Conservation (phyloP, 1,140 invertebrate species). For the Ectropis grisescens region DNA sequence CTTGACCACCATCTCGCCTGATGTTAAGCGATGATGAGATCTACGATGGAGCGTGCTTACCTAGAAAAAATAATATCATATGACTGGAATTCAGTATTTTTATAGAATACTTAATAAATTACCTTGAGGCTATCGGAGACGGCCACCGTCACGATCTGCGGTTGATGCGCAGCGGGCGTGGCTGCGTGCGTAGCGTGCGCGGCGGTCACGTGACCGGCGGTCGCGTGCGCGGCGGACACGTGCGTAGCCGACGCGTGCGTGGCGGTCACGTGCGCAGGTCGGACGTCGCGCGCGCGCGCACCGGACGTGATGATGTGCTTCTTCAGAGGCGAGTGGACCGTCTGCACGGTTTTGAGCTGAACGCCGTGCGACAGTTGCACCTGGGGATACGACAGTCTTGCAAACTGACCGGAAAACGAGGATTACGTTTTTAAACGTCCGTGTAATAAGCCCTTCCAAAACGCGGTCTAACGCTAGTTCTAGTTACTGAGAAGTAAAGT, state of each 20-base stretch:
- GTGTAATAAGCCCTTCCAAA: no score
- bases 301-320: constrained; percentile 43
- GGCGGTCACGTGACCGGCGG: constrained; percentile 1
- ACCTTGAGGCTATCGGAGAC: constrained; percentile 58
- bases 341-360: constrained; percentile 32
- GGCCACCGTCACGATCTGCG: constrained; percentile 52
- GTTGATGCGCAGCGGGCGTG: constrained; percentile 20
- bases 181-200: constrained; percentile 5
- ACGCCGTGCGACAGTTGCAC: constrained; percentile 26
- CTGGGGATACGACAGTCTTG: neutral
- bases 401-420: no score
- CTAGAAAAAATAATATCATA: no score
- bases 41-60: no score
- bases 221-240: no score
- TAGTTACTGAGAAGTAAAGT: no score
- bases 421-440: no score
- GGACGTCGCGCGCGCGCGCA: constrained; percentile 8
- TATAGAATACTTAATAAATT: no score
- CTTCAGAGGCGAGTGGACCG: constrained; percentile 40
- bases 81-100: no score
- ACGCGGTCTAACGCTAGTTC: no score
- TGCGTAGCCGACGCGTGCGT: constrained; percentile 1
- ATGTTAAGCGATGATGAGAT: no score
- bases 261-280: constrained; percentile 14
- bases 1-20: no score